Percentiles rank a stretch among this genome's conserved stretches.
Conservation (phyloP, 2,113 vertebrate species). For the Monopterus albus region DNA sequence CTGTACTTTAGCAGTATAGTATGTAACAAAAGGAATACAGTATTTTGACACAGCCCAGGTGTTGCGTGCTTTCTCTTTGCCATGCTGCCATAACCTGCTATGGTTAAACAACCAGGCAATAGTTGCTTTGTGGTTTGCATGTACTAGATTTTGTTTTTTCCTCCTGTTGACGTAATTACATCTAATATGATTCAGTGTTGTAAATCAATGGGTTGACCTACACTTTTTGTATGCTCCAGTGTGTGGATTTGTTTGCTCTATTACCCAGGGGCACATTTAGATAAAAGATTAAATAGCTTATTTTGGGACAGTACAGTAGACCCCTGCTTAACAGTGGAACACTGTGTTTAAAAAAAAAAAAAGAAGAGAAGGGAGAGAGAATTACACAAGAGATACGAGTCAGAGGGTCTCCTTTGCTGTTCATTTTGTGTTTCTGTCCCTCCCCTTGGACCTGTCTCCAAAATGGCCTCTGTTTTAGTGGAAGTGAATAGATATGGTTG, state of each 20-base stretch:
- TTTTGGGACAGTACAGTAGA: not conserved
- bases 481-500: constrained; percentile 72
- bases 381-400: constrained; percentile 8
- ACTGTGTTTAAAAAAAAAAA: not conserved
- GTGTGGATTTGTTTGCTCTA: too few species aligned
- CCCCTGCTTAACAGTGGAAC: not conserved
- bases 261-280: too few species aligned
- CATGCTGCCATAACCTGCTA: too few species aligned
- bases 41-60: too few species aligned
- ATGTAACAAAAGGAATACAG: too few species aligned
- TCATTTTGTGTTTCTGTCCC: constrained; percentile 60
- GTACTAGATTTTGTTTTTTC: too few species aligned
- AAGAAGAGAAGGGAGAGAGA: not conserved
- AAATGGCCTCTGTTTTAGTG: constrained; percentile 78
- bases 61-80: too few species aligned
- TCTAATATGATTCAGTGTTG: not conserved
- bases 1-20: too few species aligned
- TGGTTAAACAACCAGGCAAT: too few species aligned
- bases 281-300: too few species aligned
- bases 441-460: constrained; percentile 64
- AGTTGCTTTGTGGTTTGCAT: too few species aligned
- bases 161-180: not conserved
- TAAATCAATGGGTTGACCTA: not conserved
- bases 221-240: not conserved
- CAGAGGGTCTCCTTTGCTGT: constrained; percentile 47